These are phyloP conservation scores for Pseudopodoces humilis DNA, from an alignment of 2,113 vertebrate species.

Conservation along the genomic window DNA sequence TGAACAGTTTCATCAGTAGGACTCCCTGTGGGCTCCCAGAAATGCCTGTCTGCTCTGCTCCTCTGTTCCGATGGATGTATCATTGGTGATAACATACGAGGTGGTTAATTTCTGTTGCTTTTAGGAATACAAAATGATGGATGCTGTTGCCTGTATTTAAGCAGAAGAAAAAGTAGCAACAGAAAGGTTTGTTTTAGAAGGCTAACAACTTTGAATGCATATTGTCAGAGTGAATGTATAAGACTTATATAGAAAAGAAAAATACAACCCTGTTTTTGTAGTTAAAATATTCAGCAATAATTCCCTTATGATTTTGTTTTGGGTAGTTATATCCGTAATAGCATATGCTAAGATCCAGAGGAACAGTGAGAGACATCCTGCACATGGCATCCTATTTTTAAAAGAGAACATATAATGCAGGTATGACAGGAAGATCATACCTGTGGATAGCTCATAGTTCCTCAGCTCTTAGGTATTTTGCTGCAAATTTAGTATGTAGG, in stretches of 20 bases:
- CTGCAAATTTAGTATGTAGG: background rate
- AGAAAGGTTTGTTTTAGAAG: background rate
- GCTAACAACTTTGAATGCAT: background rate
- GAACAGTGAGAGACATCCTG: background rate
- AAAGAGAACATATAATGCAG: background rate
- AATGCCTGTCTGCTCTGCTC: background rate
- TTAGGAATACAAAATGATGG: background rate
- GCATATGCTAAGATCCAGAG: background rate
- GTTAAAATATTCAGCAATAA: background rate
- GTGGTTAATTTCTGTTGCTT: background rate
- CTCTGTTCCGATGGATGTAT: background rate
- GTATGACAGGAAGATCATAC: background rate
- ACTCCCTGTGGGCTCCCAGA: background rate
- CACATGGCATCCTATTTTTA: background rate
- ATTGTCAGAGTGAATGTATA: background rate
- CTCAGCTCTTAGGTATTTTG: background rate
- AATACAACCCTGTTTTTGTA: background rate
- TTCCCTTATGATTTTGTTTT: background rate
- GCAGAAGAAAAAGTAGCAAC: background rate
- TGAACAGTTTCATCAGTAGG: background rate
- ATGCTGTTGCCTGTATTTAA: background rate
- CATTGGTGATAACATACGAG: fast-evolving
- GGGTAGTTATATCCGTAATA: background rate
- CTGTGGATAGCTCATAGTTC: background rate
- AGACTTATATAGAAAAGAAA: background rate